These are phyloP conservation scores for Theristicus caerulescens DNA, from an alignment of 2,113 vertebrate genomes.

Conservation along the genomic window DNA sequence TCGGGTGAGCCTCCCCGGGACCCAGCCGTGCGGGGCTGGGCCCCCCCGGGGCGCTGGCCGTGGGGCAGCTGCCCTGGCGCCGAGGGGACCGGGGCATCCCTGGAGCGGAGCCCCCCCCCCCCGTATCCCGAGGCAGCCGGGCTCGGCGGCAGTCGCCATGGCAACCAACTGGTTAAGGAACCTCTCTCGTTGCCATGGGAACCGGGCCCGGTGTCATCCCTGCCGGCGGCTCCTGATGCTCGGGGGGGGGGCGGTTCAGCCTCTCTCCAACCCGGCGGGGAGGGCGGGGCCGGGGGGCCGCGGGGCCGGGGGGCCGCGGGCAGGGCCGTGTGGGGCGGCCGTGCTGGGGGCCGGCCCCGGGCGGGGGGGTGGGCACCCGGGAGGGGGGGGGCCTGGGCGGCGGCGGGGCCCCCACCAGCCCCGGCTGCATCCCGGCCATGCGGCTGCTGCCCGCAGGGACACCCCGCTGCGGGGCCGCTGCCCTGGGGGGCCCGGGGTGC, in stretches of 20 bases:
- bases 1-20: neutral
- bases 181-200: conserved; percentile 62
- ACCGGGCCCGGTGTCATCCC: conserved; percentile 20
- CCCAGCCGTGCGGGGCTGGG: neutral
- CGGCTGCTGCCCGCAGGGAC: neutral
- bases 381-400: no score
- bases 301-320: no score
- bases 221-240: neutral
- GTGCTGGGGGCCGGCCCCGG: neutral
- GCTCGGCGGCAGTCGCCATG: conserved; percentile 58
- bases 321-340: neutral
- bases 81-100: neutral
- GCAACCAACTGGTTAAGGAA: conserved; percentile 73
- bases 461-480: no score
- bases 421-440: neutral
- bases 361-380: no score
- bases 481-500: neutral
- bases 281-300: neutral
- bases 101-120: neutral
- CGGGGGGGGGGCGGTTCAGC: neutral
- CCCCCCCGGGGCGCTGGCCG: no score
- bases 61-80: neutral
- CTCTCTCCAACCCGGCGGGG: neutral
- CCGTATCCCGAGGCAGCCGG: neutral
- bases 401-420: neutral